A percentile compares a stretch with the other conserved stretches of the same genome.
phyloP scores from a whole-genome alignment of 2,113 vertebrate genomes.

The Sapayoa aenigma region DNA sequence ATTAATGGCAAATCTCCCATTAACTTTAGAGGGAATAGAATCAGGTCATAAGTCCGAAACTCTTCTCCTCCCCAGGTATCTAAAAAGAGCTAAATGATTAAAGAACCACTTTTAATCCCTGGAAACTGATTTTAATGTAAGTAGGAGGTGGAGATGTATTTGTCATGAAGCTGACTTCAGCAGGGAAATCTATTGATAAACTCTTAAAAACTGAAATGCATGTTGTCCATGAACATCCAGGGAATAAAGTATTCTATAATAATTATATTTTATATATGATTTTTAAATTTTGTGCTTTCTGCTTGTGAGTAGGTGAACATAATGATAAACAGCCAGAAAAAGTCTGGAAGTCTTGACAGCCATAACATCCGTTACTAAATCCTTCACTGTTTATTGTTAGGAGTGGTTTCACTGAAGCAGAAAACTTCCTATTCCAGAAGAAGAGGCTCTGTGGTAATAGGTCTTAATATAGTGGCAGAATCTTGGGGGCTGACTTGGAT shows the following conservation, averaged over 20 bases:
- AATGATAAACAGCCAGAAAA: not conserved
- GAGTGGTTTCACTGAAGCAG: not conserved
- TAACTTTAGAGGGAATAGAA: not conserved
- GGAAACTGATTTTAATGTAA: not conserved
- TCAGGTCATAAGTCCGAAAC: not conserved
- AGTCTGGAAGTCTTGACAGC: not conserved
- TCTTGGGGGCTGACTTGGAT: not conserved
- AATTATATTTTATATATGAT: not conserved
- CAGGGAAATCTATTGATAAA: not conserved
- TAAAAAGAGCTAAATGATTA: not conserved
- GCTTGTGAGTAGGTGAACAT: not conserved
- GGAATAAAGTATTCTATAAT: not conserved
- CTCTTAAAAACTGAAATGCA: not conserved
- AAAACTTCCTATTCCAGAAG: not conserved
- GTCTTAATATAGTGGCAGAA: not conserved
- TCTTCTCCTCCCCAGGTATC: not conserved
- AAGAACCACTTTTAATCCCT: not conserved
- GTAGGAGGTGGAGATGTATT: not conserved
- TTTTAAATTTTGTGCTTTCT: not conserved
- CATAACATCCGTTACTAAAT: not conserved
- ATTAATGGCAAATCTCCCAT: slow-evolving; percentile 2
- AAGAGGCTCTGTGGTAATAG: not conserved
- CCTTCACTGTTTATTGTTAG: not conserved
- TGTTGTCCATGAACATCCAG: not conserved
- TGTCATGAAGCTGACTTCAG: not conserved